Evolutionary conservation across 2,888 invertebrate species (phyloP), one percentile per base, ranked within the genome.

Genomic region (Lithosia quadra): DNA sequence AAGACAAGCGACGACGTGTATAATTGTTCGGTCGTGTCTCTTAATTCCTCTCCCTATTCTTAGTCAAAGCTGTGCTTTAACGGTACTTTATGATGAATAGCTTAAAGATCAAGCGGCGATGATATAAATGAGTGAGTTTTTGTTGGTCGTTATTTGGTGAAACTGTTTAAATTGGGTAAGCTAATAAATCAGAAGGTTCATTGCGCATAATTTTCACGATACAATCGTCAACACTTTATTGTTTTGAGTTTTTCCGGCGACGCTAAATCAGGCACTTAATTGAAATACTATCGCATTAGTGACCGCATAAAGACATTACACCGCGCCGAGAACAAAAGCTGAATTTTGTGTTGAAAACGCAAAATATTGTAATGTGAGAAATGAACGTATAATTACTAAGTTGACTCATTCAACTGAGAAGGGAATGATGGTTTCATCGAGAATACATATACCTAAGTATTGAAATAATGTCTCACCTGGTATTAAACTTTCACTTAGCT

Each of bases 1-100:
- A 94, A 89, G 94, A 92, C 92, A 91, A 89, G 86, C 88, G 94
- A 94, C 90, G 94, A 94, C 92, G 87, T 90, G 89, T 91, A 88
- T 92, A 93, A 94, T 93, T 92, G 93, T 92, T 88, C 79, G 83
- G 89, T 90, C 88, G 88, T 89, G 89, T 78, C 84, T 86, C 87
- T 89, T 91, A 90, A 91, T 91, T 88, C 85, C 79, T 72, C 77
- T 84, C 83, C 82, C 90, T 92, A 91, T 92, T 91, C 88, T 90
- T 87, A 90, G 91, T 88, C 87, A 86, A 87, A 91, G 90, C 84
- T 87, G 80, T 88, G 78, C 85, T 88, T 81, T 84, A 84, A 84
- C 78, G 76, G 81, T 85, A 82, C 72, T 76, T 78, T 83, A 86
- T 86, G 88, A 89, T 81, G 86, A 85, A 87, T 86, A 69, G 73